Base-by-base conservation (phyloP, 2,113 vertebrate genomes). In the Elephas maximus region DNA sequence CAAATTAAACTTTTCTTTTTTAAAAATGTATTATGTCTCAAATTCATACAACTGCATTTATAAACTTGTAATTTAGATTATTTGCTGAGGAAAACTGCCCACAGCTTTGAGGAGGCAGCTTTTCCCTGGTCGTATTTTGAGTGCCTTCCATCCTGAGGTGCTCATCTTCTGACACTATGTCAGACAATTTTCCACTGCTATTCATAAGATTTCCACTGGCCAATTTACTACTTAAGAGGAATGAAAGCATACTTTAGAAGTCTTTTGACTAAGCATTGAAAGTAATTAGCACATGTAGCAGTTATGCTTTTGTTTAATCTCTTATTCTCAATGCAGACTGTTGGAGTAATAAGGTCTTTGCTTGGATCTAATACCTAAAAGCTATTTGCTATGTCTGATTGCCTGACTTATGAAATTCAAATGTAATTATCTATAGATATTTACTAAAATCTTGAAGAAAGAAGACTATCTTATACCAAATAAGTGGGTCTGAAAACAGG, bases 351-450 rank as follows among this genome's bases (percentile, higher is more conserved):
- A 17, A 67, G 37, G 26, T 71, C 44, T 91, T 89, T 92, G 28
- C 77, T 92, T 37, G 26, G 5, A 91, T 83, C 15, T 77, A 86
- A 81, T 51, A n/a, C 76, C 53, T 89, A 94, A 97, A 95, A 95
- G 76, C 62, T 83, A 91, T 96, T 87, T 95, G 3, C 60, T 91
- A 30, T 74, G 62, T 93, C 94, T 95, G 95, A 97, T 96, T 92
- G 79, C 73, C 53, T 93, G 86, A 94, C n/a, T 96, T 97, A 97
- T 89, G 89, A 97, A 93, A 95, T 97, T 97, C 89, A 96, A 97
- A 97, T 96, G 69, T 76, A 97, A 95, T 97, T 95, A 97, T 96
- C 88, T 89, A 91, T 60, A 97, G 86, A 94, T 94, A 96, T 93
- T 97, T 93, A 83, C 63, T 76, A 97, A 97, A 96, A 91, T 79